phyloP scores from a whole-genome alignment of 2,888 invertebrate genomes.

The Eretmocerus hayati region DNA sequence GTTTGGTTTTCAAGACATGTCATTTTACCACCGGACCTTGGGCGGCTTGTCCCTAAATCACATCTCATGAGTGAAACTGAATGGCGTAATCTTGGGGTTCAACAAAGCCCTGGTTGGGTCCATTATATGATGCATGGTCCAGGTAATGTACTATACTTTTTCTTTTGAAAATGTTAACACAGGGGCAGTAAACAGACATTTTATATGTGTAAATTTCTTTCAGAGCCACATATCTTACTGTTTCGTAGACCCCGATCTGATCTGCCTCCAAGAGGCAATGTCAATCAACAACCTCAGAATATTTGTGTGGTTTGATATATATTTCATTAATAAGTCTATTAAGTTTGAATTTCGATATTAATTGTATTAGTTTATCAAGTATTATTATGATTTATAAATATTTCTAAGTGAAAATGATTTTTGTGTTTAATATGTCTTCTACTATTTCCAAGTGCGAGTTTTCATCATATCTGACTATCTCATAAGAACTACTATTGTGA shows the following conservation, averaged over 20 bases:
- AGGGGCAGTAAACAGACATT: not conserved
- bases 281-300: constrained; percentile 16
- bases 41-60: constrained; percentile 77
- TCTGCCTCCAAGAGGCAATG: constrained; percentile 12
- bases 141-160: constrained; percentile 38
- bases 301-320: constrained; percentile 15
- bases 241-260: constrained; percentile 59
- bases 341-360: constrained; percentile 11
- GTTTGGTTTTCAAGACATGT: constrained; percentile 76
- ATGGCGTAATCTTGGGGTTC: constrained; percentile 90
- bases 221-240: constrained; percentile 79
- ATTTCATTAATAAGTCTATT: not conserved
- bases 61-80: constrained; percentile 92
- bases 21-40: constrained; percentile 77
- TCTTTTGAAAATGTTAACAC: not conserved
- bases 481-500: constrained; percentile 9
- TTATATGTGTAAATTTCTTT: constrained; percentile 8
- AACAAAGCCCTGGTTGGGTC: constrained; percentile 86
- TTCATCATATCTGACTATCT: constrained; percentile 9
- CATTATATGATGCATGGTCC: constrained; percentile 90
- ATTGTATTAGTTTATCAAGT: constrained; percentile 14
- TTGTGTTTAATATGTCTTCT: not conserved
- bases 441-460: constrained; percentile 5
- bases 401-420: not conserved
- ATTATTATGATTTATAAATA: constrained; percentile 5